phyloP scores from a whole-genome alignment of 2,797 vertebrate genomes.

The Otolemur crassicaudatus region DNA sequence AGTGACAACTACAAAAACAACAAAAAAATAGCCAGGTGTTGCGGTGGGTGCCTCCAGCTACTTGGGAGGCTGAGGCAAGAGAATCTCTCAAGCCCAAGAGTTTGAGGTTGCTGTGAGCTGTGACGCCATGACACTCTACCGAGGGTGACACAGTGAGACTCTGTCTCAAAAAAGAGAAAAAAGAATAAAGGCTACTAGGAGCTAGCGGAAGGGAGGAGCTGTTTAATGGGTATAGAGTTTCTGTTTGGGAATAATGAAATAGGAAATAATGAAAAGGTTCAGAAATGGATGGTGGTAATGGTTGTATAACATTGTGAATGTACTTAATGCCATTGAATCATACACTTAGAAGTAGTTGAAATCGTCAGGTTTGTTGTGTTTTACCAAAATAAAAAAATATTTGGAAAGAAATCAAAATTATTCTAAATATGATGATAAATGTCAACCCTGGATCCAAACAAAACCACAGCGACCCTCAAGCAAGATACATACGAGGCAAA shows the following conservation, averaged over 20 bases:
- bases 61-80: too few species aligned
- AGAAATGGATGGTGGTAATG: neutral
- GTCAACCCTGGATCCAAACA: neutral
- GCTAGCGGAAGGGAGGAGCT: neutral
- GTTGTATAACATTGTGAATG: neutral
- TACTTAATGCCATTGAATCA: neutral
- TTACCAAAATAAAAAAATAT: neutral
- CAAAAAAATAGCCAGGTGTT: too few species aligned
- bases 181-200: neutral
- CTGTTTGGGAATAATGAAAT: neutral
- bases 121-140: too few species aligned
- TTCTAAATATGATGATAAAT: neutral
- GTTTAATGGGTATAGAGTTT: neutral
- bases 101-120: too few species aligned
- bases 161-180: too few species aligned
- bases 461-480: neutral
- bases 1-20: too few species aligned
- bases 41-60: too few species aligned
- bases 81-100: too few species aligned
- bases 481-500: neutral
- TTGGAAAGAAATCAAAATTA: neutral
- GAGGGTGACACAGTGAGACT: too few species aligned
- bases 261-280: neutral
- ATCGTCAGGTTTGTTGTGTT: neutral
- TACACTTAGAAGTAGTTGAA: neutral